Evolutionary conservation across 2,888 invertebrate genomes (phyloP).

Genomic region (Zelleria hepariella): DNA sequence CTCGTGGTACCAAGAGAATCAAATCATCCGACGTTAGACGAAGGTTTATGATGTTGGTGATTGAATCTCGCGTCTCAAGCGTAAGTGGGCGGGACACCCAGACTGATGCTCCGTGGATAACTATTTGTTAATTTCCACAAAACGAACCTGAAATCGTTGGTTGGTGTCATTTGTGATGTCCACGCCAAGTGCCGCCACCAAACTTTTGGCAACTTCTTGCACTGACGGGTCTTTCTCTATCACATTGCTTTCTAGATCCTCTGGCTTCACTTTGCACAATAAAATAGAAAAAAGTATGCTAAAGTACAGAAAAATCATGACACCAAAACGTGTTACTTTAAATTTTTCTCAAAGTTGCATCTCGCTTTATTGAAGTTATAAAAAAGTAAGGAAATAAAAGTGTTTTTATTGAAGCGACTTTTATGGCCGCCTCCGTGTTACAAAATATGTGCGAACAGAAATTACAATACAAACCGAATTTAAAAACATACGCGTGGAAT

Average conservation of each 20-base stretch:
- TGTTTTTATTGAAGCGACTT: conserved; percentile 5
- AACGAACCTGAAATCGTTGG: conserved; percentile 31
- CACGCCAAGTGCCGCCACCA: conserved; percentile 21
- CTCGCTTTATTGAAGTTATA: conserved; percentile 4
- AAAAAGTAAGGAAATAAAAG: conserved; percentile 1
- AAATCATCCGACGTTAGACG: too few relatives aligned
- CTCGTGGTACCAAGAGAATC: too few relatives aligned
- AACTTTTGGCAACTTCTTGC: conserved; percentile 22
- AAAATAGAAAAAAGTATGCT: neutral
- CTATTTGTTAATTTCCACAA: too few relatives aligned
- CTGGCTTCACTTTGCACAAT: neutral
- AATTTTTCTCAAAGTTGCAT: conserved; percentile 9
- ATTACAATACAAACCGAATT: neutral
- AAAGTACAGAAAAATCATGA: neutral
- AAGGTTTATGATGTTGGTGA: too few relatives aligned
- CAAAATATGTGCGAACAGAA: too few relatives aligned
- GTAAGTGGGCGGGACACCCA: too few relatives aligned
- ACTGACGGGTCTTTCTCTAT: conserved; percentile 10
- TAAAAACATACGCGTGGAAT: neutral
- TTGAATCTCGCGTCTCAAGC: too few relatives aligned
- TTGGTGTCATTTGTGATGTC: conserved; percentile 11
- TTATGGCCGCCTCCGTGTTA: neutral
- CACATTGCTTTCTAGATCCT: neutral
- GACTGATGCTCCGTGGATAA: too few relatives aligned
- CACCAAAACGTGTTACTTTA: conserved; percentile 7